Base-by-base conservation (phyloP, 64 coral and sea anemone species). In the Orbicella faveolata region DNA sequence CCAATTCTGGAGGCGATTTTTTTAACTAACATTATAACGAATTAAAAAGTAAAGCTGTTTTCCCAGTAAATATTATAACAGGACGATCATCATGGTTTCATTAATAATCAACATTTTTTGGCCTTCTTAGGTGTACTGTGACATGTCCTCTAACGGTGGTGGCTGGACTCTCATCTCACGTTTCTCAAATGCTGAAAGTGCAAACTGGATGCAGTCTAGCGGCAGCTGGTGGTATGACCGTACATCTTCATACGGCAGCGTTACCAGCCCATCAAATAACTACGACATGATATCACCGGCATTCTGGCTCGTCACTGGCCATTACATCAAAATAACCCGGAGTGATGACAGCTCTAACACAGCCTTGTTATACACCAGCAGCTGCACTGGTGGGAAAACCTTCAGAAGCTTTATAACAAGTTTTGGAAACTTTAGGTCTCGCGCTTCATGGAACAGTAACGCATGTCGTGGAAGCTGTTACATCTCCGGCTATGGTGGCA, bases 161-260 rank as follows among this genome's bases (percentile, higher is more conserved):
- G 84, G 91, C 1, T 92, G 91, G 91, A 92, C 91, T 23, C 91
- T 92, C 20, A 73, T 92, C 33, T 64, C 91, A 51, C 91, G 91
- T 19, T 92, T 92, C 91, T 92, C 91, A 2, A 88, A 92, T 87
- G 20, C 10, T 77, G 91, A 92, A 51, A 57, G 44, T 5, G 33
- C 16, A 55, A 76, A 69, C 10, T 93, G 92, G 92, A 93, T 93
- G 92, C 86, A 63, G 23, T 26, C 82, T 16, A 41, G 75, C 57
- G 92, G 77, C 16, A 44, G 59, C 25, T 61, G 87, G 52, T 93
- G 92, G 92, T 93, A 93, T 57, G 86, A 83, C 72, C 78, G 63
- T 0, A n/a, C 36, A 62, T 83, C 92, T 20, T 33, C 87, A 17
- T 73, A 89, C 4, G 92, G 92, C 9, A 65, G 68, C n/a, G 18